phyloP scores from a whole-genome alignment of 2,113 vertebrate species.

The Raphicerus campestris region DNA sequence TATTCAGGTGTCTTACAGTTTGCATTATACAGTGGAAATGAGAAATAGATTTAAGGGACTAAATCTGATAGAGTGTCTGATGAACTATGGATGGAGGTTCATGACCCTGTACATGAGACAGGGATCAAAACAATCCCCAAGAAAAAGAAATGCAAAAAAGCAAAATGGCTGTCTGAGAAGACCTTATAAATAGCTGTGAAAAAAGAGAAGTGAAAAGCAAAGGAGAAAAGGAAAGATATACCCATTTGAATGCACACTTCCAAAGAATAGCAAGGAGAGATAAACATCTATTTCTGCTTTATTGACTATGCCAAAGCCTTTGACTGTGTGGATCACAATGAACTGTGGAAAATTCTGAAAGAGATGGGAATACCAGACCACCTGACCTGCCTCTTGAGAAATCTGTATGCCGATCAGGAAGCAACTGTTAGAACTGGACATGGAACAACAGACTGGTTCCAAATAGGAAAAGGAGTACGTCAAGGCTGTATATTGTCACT shows the following conservation, averaged over 20 bases:
- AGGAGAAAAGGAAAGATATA: background rate
- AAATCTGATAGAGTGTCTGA: background rate
- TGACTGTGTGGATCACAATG: background rate
- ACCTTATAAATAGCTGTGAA: background rate
- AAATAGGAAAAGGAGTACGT: background rate
- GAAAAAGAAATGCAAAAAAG: background rate
- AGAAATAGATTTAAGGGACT: background rate
- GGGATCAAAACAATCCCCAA: background rate
- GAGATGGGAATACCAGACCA: background rate
- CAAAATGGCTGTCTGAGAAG: background rate
- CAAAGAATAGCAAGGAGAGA: background rate
- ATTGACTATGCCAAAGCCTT: background rate
- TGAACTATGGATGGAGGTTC: background rate
- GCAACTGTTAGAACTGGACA: background rate
- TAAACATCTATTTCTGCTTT: background rate
- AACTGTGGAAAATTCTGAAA: background rate
- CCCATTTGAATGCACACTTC: background rate
- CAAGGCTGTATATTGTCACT: background rate
- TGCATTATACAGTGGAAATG: background rate
- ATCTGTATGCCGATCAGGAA: background rate
- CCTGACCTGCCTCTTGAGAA: background rate
- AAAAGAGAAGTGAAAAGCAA: background rate
- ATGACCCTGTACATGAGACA: background rate
- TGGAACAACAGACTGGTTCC: background rate
- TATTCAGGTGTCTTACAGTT: background rate